Evolutionary conservation across 2,797 vertebrate species (phyloP).

Genomic region (Rhodeus uyekii): DNA sequence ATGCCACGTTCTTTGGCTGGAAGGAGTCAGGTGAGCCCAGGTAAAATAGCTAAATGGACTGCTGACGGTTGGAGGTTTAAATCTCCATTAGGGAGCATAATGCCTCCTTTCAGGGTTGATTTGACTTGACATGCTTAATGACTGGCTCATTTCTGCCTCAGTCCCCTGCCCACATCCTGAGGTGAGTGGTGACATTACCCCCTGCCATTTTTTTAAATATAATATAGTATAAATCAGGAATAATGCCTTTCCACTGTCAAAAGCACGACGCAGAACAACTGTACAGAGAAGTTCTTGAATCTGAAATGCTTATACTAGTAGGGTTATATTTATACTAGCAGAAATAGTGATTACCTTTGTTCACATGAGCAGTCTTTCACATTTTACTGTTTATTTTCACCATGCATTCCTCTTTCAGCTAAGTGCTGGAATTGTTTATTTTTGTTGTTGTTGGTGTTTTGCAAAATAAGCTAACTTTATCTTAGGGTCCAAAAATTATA

Average conservation of each 20-base stretch:
- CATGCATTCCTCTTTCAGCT: neutral
- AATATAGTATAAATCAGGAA: constrained; percentile 45
- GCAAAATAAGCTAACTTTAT: too few species aligned
- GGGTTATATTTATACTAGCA: too few species aligned
- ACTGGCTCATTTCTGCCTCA: constrained; percentile 45
- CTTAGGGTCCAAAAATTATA: too few species aligned
- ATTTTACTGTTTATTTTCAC: neutral
- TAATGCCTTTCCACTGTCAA: constrained; percentile 51
- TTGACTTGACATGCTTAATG: constrained; percentile 66
- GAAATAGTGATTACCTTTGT: neutral
- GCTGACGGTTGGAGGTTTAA: constrained; percentile 66
- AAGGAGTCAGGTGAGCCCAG: constrained; percentile 28
- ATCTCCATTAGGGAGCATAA: constrained; percentile 70
- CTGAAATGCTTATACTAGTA: too few species aligned
- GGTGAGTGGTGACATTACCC: constrained; percentile 60
- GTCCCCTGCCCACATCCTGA: constrained; percentile 32
- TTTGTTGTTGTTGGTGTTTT: too few species aligned
- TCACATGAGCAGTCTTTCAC: neutral
- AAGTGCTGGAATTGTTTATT: neutral
- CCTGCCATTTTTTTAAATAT: constrained; percentile 32
- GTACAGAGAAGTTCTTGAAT: neutral
- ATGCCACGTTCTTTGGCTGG: constrained; percentile 30
- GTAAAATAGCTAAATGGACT: constrained; percentile 9
- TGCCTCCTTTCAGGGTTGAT: constrained; percentile 66
- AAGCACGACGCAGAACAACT: constrained; percentile 14